Evolutionary conservation across 1,140 invertebrate species (phyloP).

Genomic region (Potamilus streckersoni): DNA sequence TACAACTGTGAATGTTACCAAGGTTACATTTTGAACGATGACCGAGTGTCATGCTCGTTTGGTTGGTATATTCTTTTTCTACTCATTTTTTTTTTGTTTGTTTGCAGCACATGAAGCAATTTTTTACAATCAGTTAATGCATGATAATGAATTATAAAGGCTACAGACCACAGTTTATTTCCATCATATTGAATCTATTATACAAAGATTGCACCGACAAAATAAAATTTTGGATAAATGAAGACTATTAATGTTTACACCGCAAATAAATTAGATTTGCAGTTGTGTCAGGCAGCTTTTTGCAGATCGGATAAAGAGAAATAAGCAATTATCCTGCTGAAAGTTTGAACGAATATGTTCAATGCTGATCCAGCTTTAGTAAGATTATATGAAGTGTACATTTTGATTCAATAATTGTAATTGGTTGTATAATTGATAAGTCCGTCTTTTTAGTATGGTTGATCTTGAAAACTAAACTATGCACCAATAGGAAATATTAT

Average conservation of each 20-base stretch:
- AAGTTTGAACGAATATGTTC: constrained; percentile 4
- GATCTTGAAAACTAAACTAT: not conserved
- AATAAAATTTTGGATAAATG: no score
- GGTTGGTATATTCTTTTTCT: constrained; percentile 12
- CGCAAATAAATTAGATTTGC: no score
- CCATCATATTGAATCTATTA: not conserved
- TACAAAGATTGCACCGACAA: no score
- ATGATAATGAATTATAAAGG: not conserved
- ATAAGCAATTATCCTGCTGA: not conserved
- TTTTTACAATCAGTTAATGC: not conserved
- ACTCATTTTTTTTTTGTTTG: not conserved
- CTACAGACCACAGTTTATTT: not conserved
- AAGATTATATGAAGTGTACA: constrained; percentile 8
- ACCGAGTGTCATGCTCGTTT: constrained; percentile 27
- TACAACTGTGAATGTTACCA: constrained; percentile 29
- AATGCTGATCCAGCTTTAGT: not conserved
- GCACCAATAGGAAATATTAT: no score
- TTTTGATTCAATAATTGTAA: constrained; percentile 8
- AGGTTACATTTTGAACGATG: constrained; percentile 21
- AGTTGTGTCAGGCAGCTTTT: no score
- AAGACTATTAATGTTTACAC: no score
- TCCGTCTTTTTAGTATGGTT: not conserved
- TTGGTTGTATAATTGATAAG: constrained; percentile 2
- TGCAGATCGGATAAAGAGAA: not conserved
- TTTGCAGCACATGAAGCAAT: not conserved